A percentile compares a stretch with the other conserved stretches of the same genome.
Conservation (phyloP, 2,113 vertebrate genomes). For the Zosterops hypoxanthus region DNA sequence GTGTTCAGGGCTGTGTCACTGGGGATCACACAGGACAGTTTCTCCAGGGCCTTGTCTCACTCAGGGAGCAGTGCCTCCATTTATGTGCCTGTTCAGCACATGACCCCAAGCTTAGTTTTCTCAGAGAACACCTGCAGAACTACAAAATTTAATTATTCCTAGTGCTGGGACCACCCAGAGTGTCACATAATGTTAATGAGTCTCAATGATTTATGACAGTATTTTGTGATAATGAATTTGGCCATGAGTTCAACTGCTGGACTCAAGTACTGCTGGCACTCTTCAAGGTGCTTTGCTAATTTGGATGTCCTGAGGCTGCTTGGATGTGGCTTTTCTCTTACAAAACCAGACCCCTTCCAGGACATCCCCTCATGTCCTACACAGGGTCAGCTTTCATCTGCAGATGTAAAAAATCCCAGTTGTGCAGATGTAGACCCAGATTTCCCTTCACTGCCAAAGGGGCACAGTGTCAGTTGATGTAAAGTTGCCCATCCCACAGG, state of each 20-base stretch:
- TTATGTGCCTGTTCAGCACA: background rate
- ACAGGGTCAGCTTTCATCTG: background rate
- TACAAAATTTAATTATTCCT: background rate
- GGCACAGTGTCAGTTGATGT: background rate
- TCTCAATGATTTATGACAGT: background rate
- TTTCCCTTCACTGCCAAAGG: background rate
- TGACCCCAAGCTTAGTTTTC: background rate
- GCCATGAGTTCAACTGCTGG: background rate
- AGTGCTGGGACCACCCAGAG: background rate
- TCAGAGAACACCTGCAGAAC: background rate
- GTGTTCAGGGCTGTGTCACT: background rate
- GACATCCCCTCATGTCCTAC: background rate
- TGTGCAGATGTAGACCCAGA: background rate
- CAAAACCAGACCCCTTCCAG: background rate
- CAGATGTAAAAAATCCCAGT: background rate
- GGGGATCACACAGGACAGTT: background rate
- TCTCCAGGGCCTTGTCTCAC: background rate
- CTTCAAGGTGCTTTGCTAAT: background rate
- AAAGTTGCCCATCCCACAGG: background rate
- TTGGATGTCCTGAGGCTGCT: background rate
- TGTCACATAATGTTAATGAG: background rate
- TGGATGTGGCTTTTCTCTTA: background rate
- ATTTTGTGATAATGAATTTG: background rate
- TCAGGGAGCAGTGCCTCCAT: rapidly evolving
- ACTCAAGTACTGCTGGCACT: background rate